Conservation (phyloP, 2,888 invertebrate genomes). For the Caenorhabditis sp. region DNA sequence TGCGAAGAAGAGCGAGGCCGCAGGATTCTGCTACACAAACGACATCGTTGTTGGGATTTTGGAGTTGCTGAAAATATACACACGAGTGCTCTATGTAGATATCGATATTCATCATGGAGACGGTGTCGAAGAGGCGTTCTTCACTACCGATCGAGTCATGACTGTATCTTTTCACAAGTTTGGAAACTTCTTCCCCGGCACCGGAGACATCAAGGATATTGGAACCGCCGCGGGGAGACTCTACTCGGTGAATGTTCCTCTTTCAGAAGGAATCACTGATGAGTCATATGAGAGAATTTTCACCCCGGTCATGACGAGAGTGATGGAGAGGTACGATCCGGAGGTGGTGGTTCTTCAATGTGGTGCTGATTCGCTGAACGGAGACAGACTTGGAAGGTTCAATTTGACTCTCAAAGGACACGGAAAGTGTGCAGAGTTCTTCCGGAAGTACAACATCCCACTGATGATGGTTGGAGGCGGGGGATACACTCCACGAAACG, state of each 20-base stretch:
- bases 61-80: slow-evolving; percentile 9
- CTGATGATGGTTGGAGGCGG: slow-evolving; percentile 26
- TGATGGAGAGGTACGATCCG: slow-evolving; percentile 15
- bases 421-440: slow-evolving; percentile 6
- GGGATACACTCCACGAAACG: slow-evolving; percentile 24
- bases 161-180: slow-evolving; percentile 8
- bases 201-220: slow-evolving; percentile 4
- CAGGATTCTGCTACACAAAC: slow-evolving; percentile 27
- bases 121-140: slow-evolving; percentile 23
- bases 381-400: slow-evolving; percentile 13
- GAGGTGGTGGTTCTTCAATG: slow-evolving; percentile 24
- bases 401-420: slow-evolving; percentile 14
- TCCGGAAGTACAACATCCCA: neutral
- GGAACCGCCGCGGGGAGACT: neutral
- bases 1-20: slow-evolving; percentile 13
- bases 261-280: slow-evolving; percentile 3
- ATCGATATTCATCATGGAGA: slow-evolving; percentile 37
- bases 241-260: slow-evolving; percentile 22
- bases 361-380: slow-evolving; percentile 27
- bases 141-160: slow-evolving; percentile 12
- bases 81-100: slow-evolving; percentile 26
- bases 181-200: slow-evolving; percentile 18
- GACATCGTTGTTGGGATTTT: slow-evolving; percentile 23
- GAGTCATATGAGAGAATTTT: neutral
- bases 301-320: slow-evolving; percentile 2